Evolutionary conservation across 2,797 vertebrate genomes (phyloP).

Genomic region (Notolepis coatsorum): DNA sequence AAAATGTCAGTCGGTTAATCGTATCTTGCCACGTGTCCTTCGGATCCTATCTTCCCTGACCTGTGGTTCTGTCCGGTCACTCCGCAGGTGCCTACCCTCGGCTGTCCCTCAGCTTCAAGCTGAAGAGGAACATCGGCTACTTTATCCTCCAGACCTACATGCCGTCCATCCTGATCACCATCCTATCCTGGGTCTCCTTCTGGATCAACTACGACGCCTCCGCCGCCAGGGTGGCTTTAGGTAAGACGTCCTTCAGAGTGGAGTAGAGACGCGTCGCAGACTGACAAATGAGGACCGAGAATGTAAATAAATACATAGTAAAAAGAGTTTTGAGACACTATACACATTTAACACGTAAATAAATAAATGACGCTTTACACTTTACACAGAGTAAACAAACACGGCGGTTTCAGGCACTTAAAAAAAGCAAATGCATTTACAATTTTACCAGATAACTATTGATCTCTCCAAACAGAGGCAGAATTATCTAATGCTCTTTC

Average conservation of each 20-base stretch:
- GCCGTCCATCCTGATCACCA: conserved; percentile 96
- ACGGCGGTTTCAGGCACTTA: too few relatives aligned
- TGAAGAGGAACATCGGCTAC: conserved; percentile 96
- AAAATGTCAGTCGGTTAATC: too few relatives aligned
- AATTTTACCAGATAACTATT: too few relatives aligned
- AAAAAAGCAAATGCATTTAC: too few relatives aligned
- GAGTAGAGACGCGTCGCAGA: not conserved
- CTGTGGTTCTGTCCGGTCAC: conserved; percentile 28
- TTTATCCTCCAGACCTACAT: conserved; percentile 97
- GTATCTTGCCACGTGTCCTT: too few relatives aligned
- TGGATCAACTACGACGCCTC: conserved; percentile 98
- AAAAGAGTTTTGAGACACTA: too few relatives aligned
- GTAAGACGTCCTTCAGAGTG: conserved; percentile 80
- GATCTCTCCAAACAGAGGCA: too few relatives aligned
- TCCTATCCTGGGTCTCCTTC: conserved; percentile 96
- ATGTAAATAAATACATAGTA: too few relatives aligned
- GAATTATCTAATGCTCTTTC: too few relatives aligned
- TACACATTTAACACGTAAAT: too few relatives aligned
- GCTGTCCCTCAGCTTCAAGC: conserved; percentile 92
- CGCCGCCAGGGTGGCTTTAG: conserved; percentile 94
- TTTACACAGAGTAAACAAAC: too few relatives aligned
- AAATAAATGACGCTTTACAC: too few relatives aligned
- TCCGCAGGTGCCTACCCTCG: conserved; percentile 91
- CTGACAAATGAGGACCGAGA: not conserved
- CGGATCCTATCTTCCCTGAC: not conserved